phyloP scores from a whole-genome alignment of 1,140 invertebrate genomes.

The Polyergus mexicanus region DNA sequence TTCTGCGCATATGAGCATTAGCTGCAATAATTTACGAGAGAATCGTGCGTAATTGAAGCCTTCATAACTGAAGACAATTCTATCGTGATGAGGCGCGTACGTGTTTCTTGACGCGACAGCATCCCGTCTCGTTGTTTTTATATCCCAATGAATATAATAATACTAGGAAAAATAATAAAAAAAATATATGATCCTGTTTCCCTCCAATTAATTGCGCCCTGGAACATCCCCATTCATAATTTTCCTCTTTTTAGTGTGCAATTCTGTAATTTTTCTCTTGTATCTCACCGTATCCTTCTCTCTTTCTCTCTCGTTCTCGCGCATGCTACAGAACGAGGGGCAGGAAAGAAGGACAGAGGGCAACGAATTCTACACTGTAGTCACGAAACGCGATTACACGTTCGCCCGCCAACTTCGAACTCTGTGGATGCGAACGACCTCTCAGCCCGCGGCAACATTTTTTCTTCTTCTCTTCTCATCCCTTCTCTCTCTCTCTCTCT shows the following conservation, averaged over 20 bases:
- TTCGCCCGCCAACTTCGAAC: slow-evolving; percentile 76
- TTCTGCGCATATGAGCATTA: background rate
- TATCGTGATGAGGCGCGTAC: background rate
- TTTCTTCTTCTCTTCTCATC: slow-evolving; percentile 49
- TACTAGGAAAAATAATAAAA: background rate
- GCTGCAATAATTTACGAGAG: background rate
- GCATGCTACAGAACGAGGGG: background rate
- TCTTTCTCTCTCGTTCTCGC: background rate
- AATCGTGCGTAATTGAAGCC: slow-evolving; percentile 22
- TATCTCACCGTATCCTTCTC: slow-evolving; percentile 3
- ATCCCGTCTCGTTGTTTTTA: background rate
- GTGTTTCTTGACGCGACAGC: background rate
- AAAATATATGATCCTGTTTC: background rate
- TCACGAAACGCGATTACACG: slow-evolving; percentile 76
- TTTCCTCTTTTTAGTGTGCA: slow-evolving; percentile 4
- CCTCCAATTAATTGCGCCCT: slow-evolving; percentile 24
- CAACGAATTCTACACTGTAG: slow-evolving; percentile 69
- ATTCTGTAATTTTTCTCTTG: slow-evolving; percentile 55
- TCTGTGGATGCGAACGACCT: slow-evolving; percentile 80
- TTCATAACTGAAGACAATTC: slow-evolving; percentile 41
- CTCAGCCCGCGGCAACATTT: slow-evolving; percentile 58
- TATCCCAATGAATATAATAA: background rate
- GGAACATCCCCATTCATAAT: slow-evolving; percentile 4
- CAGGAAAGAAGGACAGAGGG: slow-evolving; percentile 43
- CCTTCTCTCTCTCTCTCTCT: slow-evolving; percentile 45